Conservation (phyloP, 64 coral and sea anemone species). For the Acropora tenuis region DNA sequence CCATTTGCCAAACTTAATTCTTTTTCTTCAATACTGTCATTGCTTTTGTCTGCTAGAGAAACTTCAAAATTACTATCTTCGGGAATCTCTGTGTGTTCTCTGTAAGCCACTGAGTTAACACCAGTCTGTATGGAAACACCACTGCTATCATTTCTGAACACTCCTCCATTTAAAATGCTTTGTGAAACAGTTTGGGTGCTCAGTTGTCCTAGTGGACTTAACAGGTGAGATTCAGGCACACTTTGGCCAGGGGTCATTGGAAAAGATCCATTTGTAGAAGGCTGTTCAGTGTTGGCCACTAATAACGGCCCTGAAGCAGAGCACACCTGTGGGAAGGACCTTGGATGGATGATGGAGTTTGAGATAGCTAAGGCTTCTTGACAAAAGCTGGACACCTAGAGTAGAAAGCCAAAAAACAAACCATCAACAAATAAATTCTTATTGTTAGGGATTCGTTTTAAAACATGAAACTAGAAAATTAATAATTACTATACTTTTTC, state of each 20-base stretch:
- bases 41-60: background rate
- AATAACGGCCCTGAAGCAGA: conserved; percentile 6
- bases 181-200: background rate
- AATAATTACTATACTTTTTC: too few species aligned
- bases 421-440: too few species aligned
- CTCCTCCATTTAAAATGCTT: background rate
- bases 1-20: background rate
- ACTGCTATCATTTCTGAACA: conserved; percentile 3
- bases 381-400: conserved; percentile 35
- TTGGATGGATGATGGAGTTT: conserved; percentile 39
- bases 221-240: background rate
- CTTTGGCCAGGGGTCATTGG: background rate
- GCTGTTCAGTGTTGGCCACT: background rate
- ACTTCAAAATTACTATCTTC: background rate
- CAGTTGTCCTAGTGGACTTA: background rate
- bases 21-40: background rate
- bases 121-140: background rate
- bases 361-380: conserved; percentile 30
- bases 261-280: background rate
- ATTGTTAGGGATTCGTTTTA: too few species aligned
- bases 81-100: background rate
- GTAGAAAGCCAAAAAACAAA: background rate
- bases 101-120: background rate
- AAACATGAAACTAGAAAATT: too few species aligned
- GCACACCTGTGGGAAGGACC: conserved; percentile 32